These are phyloP conservation scores for Montipora capricornis DNA, from an alignment of 64 coral and sea anemone genomes.

Conservation along the genomic window DNA sequence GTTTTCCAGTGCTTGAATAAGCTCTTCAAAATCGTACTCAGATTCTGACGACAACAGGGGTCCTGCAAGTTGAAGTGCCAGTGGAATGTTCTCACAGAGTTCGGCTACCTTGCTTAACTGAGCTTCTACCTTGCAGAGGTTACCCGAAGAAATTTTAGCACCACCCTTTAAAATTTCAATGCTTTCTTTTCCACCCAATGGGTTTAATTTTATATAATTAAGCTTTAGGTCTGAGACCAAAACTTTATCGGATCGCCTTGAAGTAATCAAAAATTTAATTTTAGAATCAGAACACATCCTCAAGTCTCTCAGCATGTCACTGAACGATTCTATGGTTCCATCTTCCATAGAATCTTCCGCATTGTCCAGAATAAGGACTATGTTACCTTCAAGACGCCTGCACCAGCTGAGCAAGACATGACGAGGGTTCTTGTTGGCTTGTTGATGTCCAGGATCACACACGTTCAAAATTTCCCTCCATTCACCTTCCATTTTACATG, in stretches of 20 bases:
- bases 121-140: too few species aligned
- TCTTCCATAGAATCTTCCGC: conserved; percentile 68
- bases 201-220: not conserved
- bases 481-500: not conserved
- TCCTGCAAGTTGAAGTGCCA: conserved; percentile 43
- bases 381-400: conserved; percentile 18
- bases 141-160: not conserved
- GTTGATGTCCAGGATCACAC: not conserved
- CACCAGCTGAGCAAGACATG: conserved; percentile 44
- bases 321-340: not conserved
- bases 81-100: conserved; percentile 48
- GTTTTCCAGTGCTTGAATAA: conserved; percentile 1
- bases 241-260: conserved; percentile 27
- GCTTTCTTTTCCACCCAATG: conserved; percentile 38
- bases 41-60: conserved; percentile 45
- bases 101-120: conserved; percentile 8
- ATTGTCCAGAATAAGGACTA: conserved; percentile 60
- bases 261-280: conserved; percentile 57
- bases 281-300: conserved; percentile 29
- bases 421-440: conserved; percentile 18
- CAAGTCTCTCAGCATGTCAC: conserved; percentile 41
- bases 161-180: conserved; percentile 6
- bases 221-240: not conserved
- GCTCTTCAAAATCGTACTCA: conserved; percentile 20
- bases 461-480: conserved; percentile 36